Base-by-base conservation (phyloP, 1,140 invertebrate genomes). In the Bombus fervidus region DNA sequence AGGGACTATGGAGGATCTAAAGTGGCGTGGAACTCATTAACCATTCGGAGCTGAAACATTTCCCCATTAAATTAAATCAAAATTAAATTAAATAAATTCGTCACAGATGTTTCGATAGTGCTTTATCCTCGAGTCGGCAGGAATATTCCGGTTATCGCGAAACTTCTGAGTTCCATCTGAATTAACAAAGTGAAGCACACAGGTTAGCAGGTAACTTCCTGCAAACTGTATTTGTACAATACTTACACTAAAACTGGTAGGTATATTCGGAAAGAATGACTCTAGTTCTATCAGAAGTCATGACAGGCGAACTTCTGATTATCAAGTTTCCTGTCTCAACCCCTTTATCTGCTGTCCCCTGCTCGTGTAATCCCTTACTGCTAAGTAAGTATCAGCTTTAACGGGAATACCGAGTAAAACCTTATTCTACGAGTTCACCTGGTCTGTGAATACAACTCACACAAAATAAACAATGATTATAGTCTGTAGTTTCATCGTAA, bases 281-380 rank as follows among this genome's bases (percentile, higher is more conserved):
- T 68, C 25, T 18, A 41, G 72, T 37, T 84, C 68, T 57, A 31
- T 41, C 8, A 39, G 47, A 66, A 81, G 57, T 85, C 59, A 31
- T 81, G 69, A 53, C 59, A 53, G 62, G 22, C n/a, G 73, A 80
- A 72, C 37, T 87, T 73, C 80, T 79, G 57, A 87, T 87, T 87
- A 77, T 77, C 87, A 73, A 76, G 53, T 81, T 89, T 71, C 72
- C 66, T n/a, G 31, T 31, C 41, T 75, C 34, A 28, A 82, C 64
- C 69, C 28, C 47, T 59, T 47, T 73, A 28, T 62, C 59, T 69
- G 3, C 69, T 9, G 37, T 18, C 37, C 15, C 41, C 57, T 31
- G 18, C 71, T 62, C 18, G 62, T 57, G 31, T 18, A 57, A 62
- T 77, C 78, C 43, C 13, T 59, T 59, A 41, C 22, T 39, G 8